Percentiles rank a stretch among this genome's conserved stretches.
phyloP scores from a whole-genome alignment of 2,113 vertebrate species.

The Cyprinodon brontotheroides region DNA sequence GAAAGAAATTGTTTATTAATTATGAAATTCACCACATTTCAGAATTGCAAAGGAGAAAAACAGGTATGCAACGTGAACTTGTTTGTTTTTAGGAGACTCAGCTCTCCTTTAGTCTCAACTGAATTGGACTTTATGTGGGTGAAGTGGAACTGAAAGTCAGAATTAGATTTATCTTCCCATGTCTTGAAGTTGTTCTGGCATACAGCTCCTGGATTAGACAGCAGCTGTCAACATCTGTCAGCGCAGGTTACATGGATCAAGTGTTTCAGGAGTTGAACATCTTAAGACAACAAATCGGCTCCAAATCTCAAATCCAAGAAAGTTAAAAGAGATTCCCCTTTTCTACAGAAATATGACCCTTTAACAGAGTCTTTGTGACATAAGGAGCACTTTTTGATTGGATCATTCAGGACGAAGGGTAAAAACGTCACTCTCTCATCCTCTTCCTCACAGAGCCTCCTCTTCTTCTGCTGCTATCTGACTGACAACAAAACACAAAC shows the following conservation, averaged over 20 bases:
- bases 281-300: neutral
- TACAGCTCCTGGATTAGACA: neutral
- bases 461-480: conserved; percentile 38
- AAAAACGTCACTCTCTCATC: conserved; percentile 1
- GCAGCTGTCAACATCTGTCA: neutral
- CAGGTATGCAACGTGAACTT: neutral
- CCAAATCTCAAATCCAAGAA: conserved; percentile 1
- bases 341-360: conserved; percentile 4
- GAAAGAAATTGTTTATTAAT: too few relatives aligned
- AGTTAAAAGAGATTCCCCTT: neutral
- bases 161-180: neutral
- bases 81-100: neutral
- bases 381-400: neutral
- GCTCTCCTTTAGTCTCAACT: neutral
- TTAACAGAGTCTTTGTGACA: conserved; percentile 10
- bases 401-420: conserved; percentile 3
- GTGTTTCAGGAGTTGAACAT: neutral
- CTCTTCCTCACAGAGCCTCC: conserved; percentile 27
- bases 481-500: conserved; percentile 11
- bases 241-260: too few relatives aligned
- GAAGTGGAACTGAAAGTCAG: neutral
- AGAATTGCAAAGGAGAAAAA: neutral
- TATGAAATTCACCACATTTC: too few relatives aligned
- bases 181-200: neutral
- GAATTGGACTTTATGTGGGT: neutral